Conservation (phyloP, 2,888 invertebrate genomes). For the Smittia sp. region DNA sequence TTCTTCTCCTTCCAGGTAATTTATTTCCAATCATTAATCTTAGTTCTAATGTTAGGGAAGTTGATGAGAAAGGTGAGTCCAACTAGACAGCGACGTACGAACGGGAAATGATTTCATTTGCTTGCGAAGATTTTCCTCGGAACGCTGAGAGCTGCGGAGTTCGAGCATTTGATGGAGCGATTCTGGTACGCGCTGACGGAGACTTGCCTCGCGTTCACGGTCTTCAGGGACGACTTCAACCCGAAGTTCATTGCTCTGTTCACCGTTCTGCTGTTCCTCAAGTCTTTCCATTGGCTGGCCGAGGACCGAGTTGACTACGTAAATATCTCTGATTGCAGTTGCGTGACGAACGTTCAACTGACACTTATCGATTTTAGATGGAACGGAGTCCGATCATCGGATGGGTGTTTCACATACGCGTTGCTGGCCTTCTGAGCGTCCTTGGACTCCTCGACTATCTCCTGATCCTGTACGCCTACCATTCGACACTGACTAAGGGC, state of each 20-base stretch:
- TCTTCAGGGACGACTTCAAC: conserved; percentile 98
- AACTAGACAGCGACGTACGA: background rate
- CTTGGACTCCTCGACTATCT: conserved; percentile 80
- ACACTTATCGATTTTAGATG: conserved; percentile 66
- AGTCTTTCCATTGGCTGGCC: conserved; percentile 99
- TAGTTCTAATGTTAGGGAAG: conserved; percentile 90
- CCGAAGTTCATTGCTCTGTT: conserved; percentile 97
- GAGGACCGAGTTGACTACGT: conserved; percentile 99
- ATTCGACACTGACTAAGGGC: conserved; percentile 86
- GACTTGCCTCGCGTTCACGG: conserved; percentile 98
- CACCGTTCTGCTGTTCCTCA: conserved; percentile 91
- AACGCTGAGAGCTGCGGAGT: conserved; percentile 89
- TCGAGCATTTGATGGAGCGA: conserved; percentile 96
- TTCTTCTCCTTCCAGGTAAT: conserved; percentile 73
- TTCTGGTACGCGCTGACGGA: conserved; percentile 99
- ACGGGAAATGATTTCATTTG: background rate
- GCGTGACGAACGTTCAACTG: conserved; percentile 10
- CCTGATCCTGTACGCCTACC: conserved; percentile 91
- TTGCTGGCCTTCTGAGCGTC: conserved; percentile 76
- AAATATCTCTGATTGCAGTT: conserved; percentile 58
- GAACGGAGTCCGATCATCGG: conserved; percentile 97
- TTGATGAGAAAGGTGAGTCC: conserved; percentile 74
- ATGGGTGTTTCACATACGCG: conserved; percentile 88
- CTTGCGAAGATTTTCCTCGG: conserved; percentile 75
- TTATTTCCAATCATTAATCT: conserved; percentile 92